Base-by-base conservation (phyloP, 2,888 invertebrate genomes). In the Drosophila melanosoma region DNA sequence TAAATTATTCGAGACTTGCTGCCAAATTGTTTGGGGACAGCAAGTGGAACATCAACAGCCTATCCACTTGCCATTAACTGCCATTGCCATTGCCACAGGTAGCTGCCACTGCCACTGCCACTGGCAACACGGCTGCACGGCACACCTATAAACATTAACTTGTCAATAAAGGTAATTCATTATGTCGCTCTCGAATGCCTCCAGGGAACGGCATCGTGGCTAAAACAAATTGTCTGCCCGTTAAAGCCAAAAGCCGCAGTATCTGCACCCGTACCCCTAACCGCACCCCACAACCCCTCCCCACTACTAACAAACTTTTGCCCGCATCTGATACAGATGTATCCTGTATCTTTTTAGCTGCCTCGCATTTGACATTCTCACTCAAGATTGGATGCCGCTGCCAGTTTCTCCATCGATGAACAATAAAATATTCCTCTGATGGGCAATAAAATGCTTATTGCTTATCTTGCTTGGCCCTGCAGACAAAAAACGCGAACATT, bases 131-230 rank as follows among this genome's bases (percentile, higher is more conserved):
- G 40, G 33, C 49, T 52, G 26, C 68, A 73, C 87, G 82, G 72
- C 64, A 83, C 91, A 91, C 91, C 92, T 89, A 92, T 91, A 91
- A 92, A 93, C 93, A 92, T 93, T 93, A 92, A 92, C 82, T 91
- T 92, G 92, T 93, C 92, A 92, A 92, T 92, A 92, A 92, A 91
- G 92, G 92, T 92, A 92, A 93, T 92, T 92, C 93, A 92, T 92
- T 92, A 93, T 92, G 92, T 92, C 92, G 91, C 89, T 84, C 86
- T 79, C 71, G 80, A 88, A 89, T 82, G 85, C 91, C 91, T 78
- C 91, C 66, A 61, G 82, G 90, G 92, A 87, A 81, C 79, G 79
- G 62, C 72, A 54, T 53, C 57, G 65, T 52, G 69, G 69, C 71
- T 60, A 54, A 66, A 76, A 75, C 82, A 82, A 89, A 86, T 87